A percentile compares a stretch with the other conserved stretches of the same genome.
Evolutionary conservation across 2,888 invertebrate genomes (phyloP).

Genomic region (Philereme transversata): DNA sequence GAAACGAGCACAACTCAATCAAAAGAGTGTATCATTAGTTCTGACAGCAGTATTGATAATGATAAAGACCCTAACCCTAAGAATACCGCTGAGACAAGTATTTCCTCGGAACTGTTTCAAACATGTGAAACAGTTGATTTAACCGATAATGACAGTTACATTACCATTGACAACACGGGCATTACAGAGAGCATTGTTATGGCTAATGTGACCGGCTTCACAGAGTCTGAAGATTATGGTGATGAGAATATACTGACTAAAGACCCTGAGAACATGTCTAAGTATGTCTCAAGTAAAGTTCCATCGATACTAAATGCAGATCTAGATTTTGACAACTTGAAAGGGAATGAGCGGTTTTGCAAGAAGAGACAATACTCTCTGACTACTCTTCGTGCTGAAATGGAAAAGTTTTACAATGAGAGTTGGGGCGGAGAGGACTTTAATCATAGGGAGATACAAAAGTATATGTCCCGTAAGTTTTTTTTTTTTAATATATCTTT

Average conservation of each 20-base stretch:
- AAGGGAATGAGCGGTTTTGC: slow-evolving; percentile 65
- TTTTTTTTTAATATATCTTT: neutral
- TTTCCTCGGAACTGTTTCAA: slow-evolving; percentile 26
- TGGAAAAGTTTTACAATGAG: slow-evolving; percentile 86
- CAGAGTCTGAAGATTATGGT: slow-evolving; percentile 53
- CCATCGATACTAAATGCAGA: slow-evolving; percentile 73
- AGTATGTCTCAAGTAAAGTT: slow-evolving; percentile 72
- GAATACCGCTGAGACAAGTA: slow-evolving; percentile 21
- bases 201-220: slow-evolving; percentile 71
- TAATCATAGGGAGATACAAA: slow-evolving; percentile 82
- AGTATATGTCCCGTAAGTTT: slow-evolving; percentile 87
- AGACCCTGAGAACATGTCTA: slow-evolving; percentile 48
- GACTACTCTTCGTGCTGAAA: slow-evolving; percentile 74
- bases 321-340: slow-evolving; percentile 75
- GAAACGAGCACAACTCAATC: slow-evolving; percentile 31
- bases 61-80: slow-evolving; percentile 15
- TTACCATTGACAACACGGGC: slow-evolving; percentile 42
- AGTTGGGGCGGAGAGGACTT: slow-evolving; percentile 87
- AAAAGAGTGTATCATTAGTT: slow-evolving; percentile 43
- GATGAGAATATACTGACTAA: slow-evolving; percentile 39
- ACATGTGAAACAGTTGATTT: slow-evolving; percentile 53
- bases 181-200: slow-evolving; percentile 71
- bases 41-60: slow-evolving; percentile 42
- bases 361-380: slow-evolving; percentile 67
- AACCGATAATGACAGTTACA: slow-evolving; percentile 51